These are phyloP conservation scores for Camponotus floridanus DNA, from an alignment of 1,140 invertebrate genomes.

Conservation along the genomic window DNA sequence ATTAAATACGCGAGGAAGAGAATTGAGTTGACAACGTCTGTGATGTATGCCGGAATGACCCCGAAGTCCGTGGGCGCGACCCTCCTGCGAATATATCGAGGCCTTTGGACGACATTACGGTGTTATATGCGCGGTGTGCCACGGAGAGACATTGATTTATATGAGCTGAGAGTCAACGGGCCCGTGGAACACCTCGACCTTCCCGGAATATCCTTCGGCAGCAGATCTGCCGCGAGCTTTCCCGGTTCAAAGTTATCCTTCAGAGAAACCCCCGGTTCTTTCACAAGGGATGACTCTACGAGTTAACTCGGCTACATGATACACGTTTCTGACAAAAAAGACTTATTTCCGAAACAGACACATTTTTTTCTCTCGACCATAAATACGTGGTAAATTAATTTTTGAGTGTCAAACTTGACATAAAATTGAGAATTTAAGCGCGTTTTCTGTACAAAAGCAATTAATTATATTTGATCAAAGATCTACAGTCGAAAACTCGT, in stretches of 20 bases:
- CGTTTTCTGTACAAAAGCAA: background rate
- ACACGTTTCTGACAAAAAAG: background rate
- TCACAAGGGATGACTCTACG: background rate
- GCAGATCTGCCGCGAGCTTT: constrained; percentile 48
- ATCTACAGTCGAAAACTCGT: background rate
- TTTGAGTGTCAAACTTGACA: background rate
- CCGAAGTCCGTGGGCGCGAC: constrained; percentile 66
- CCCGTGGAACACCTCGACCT: constrained; percentile 46
- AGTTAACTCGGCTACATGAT: background rate
- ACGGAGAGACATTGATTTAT: constrained; percentile 80
- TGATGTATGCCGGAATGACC: constrained; percentile 71
- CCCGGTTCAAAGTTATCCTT: constrained; percentile 56
- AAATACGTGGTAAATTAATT: background rate
- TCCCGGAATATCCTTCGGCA: constrained; percentile 37
- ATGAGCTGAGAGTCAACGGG: constrained; percentile 63
- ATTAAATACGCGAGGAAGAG: constrained; percentile 39
- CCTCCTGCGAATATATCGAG: constrained; percentile 72
- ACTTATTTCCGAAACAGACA: background rate
- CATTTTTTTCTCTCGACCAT: background rate
- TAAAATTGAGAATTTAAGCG: background rate
- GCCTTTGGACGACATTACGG: constrained; percentile 69
- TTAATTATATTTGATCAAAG: background rate
- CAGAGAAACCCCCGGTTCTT: background rate
- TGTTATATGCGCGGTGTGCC: constrained; percentile 74
- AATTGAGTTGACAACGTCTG: constrained; percentile 61